A percentile compares a stretch with the other conserved stretches of the same genome.
phyloP scores from a whole-genome alignment of 2,113 vertebrate species.

The Urocynchramus pylzowi region DNA sequence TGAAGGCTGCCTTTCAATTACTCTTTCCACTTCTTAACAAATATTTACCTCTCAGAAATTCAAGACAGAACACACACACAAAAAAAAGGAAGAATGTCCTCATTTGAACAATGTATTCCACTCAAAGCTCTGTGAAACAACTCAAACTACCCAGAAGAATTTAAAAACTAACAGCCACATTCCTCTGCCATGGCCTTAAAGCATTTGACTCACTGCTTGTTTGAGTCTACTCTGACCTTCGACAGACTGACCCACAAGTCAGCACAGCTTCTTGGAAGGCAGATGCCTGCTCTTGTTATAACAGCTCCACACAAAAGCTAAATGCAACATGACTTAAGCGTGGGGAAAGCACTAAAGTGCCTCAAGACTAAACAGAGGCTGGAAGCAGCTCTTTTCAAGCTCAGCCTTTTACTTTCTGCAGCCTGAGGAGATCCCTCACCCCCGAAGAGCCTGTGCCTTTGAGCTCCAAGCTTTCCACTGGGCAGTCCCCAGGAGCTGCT shows the following conservation, averaged over 20 bases:
- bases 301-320: background rate
- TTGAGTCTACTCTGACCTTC: slow-evolving; percentile 12
- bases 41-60: slow-evolving; percentile 26
- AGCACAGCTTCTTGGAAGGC: slow-evolving; percentile 35
- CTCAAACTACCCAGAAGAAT: background rate
- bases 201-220: background rate
- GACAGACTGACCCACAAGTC: slow-evolving; percentile 55
- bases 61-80: background rate
- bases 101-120: background rate
- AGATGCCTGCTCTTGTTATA: background rate
- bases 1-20: slow-evolving; percentile 4
- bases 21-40: background rate
- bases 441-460: background rate
- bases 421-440: background rate
- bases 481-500: background rate
- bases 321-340: background rate
- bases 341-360: background rate
- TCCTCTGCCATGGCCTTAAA: background rate
- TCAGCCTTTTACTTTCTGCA: background rate
- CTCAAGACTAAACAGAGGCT: slow-evolving; percentile 23
- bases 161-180: slow-evolving; percentile 13
- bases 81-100: background rate
- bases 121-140: background rate
- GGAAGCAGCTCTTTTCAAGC: background rate
- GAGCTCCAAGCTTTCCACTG: background rate